Base-by-base conservation (phyloP, 64 coral and sea anemone species). In the Porites lutea region DNA sequence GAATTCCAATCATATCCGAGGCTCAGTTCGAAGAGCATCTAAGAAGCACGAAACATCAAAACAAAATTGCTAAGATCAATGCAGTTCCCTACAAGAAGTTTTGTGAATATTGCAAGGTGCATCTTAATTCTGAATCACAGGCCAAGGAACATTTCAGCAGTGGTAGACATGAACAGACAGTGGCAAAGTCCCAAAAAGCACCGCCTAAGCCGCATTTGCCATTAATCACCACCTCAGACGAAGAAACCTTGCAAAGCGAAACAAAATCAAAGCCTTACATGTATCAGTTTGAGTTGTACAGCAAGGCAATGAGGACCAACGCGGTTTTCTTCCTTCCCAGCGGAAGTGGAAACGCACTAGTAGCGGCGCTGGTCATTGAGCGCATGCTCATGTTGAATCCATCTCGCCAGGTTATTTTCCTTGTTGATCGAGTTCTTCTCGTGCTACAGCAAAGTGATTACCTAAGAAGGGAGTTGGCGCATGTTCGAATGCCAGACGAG, bases 121-220 rank as follows among this genome's bases (percentile, higher is more conserved):
- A 94, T 82, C 83, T 97, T 3, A 97, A 97, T 65, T 97, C 95
- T 4, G 90, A 97, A 37, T 97, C 95, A 9, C 95, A 97, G 52
- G 95, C 95, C 47, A 93, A 86, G 2, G 95, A 97, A 52, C 95
- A 97, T 50, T 97, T 97, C 57, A 91, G 77, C 22, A 97, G 95
- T 37, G 89, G 81, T 8, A 91, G 95, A 91, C 95, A 97, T 75
- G 92, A 93, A 52, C 95, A 97, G 61, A 97, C 95, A 6, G 92
- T 97, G 21, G 95, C 95, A 16, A 97, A 97, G 53, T 97, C 95
- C 19, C 95, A 97, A 75, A 97, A 97, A 53, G 95, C 95, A 6
- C 95, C 95, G 8, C 21, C 79, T 5, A 92, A 89, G 59, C 68
- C 90, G 22, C 95, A 97, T 75, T 82, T 69, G 4, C 74, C 75